phyloP scores from a whole-genome alignment of 1,140 invertebrate species.

The Drosophila ogumai region DNA sequence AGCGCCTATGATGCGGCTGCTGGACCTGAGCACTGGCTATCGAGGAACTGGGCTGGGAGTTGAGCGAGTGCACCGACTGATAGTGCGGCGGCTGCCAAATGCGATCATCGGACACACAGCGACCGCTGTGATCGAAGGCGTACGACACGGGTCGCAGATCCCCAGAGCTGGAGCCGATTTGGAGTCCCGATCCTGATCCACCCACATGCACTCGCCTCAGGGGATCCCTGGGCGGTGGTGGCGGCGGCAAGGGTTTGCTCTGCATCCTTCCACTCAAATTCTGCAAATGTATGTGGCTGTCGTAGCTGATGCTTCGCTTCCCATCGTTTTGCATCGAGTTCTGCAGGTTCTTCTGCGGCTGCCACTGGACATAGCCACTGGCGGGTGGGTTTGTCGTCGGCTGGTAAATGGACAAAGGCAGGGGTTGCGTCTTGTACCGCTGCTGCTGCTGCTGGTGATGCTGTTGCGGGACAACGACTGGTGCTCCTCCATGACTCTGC shows the following conservation, averaged over 20 bases:
- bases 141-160: constrained; percentile 86
- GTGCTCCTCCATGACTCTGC: constrained; percentile 86
- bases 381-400: constrained; percentile 6
- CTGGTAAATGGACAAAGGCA: constrained; percentile 78
- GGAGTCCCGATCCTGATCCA: constrained; percentile 6
- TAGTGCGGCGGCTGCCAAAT: constrained; percentile 86
- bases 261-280: constrained; percentile 62
- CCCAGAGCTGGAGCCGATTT: constrained; percentile 58
- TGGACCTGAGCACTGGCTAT: constrained; percentile 58
- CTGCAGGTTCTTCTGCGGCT: constrained; percentile 52
- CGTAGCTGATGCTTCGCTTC: constrained; percentile 84
- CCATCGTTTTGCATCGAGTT: constrained; percentile 69
- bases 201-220: constrained; percentile 85
- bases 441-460: constrained; percentile 56
- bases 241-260: constrained; percentile 86
- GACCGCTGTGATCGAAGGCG: constrained; percentile 85
- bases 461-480: constrained; percentile 17
- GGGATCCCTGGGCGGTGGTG: constrained; percentile 90
- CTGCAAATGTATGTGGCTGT: constrained; percentile 78
- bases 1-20: constrained; percentile 58
- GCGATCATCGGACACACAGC: constrained; percentile 84
- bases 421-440: constrained; percentile 79
- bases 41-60: constrained; percentile 62
- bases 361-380: constrained; percentile 70
- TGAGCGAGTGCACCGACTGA: constrained; percentile 77